Conservation (phyloP, 2,888 invertebrate species). For the Heliconius hortense region DNA sequence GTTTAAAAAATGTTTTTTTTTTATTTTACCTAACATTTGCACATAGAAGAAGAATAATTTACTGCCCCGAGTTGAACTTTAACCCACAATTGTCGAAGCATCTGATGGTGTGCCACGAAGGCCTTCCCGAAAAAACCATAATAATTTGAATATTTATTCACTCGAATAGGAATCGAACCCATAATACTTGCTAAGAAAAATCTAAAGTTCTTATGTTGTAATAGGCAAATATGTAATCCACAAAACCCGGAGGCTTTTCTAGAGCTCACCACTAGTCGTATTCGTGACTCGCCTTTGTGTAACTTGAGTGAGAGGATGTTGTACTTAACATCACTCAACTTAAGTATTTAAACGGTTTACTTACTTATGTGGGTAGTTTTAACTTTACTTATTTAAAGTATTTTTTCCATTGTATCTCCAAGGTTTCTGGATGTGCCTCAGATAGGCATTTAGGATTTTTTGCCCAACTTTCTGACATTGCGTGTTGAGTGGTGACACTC, state of each 20-base stretch:
- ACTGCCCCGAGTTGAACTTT: no score
- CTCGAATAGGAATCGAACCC: background rate
- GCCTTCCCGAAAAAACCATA: no score
- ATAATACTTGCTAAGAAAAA: background rate
- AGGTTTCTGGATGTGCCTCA: no score
- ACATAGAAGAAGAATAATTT: no score
- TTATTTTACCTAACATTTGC: no score
- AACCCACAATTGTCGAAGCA: no score
- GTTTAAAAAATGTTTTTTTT: no score
- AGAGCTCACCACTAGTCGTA: background rate
- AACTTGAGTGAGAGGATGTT: constrained; percentile 3
- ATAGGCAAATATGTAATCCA: background rate
- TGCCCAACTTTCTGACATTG: no score
- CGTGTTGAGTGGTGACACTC: no score
- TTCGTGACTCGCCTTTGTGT: constrained; percentile 1
- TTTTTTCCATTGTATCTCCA: background rate
- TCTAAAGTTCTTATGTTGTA: background rate
- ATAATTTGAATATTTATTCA: background rate
- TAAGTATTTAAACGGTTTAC: background rate
- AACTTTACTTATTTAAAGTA: background rate
- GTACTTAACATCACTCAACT: background rate
- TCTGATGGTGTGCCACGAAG: no score
- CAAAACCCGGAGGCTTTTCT: background rate
- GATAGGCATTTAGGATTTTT: background rate
- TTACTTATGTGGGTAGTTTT: background rate